These are phyloP conservation scores for Sebastes melanostomus DNA, from an alignment of 2,797 vertebrate genomes.

Conservation along the genomic window DNA sequence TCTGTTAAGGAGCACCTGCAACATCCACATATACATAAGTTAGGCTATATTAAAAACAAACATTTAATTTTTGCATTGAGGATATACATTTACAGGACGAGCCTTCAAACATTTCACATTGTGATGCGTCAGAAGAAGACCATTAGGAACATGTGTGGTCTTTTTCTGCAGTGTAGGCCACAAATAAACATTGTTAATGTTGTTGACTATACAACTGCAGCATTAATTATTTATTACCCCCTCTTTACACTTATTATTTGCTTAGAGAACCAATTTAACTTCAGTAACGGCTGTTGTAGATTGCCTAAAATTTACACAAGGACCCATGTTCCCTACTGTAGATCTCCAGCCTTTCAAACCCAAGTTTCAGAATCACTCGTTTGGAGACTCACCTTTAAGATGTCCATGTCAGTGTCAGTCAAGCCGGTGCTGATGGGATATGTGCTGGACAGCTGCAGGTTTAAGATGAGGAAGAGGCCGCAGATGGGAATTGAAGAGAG, in stretches of 20 bases:
- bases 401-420: slow-evolving; percentile 69
- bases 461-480: slow-evolving; percentile 70
- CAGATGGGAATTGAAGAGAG: slow-evolving; percentile 47
- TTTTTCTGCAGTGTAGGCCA: neutral
- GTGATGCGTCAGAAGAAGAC: neutral
- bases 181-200: neutral
- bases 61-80: neutral
- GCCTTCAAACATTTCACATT: neutral
- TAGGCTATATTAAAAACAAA: neutral
- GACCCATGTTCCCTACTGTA: neutral
- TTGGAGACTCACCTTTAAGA: slow-evolving; percentile 74
- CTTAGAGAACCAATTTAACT: neutral
- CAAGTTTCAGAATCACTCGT: neutral
- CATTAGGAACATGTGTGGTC: neutral
- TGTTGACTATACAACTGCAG: neutral
- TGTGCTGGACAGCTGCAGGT: slow-evolving; percentile 51
- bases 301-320: neutral
- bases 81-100: neutral
- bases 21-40: neutral
- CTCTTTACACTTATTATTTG: neutral
- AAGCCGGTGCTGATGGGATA: slow-evolving; percentile 63
- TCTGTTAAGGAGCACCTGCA: slow-evolving; percentile 75
- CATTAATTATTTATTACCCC: neutral
- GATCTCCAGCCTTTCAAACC: neutral
- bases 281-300: neutral